Evolutionary conservation across 2,797 vertebrate species (phyloP).

Genomic region (Cryptoprocta ferox): DNA sequence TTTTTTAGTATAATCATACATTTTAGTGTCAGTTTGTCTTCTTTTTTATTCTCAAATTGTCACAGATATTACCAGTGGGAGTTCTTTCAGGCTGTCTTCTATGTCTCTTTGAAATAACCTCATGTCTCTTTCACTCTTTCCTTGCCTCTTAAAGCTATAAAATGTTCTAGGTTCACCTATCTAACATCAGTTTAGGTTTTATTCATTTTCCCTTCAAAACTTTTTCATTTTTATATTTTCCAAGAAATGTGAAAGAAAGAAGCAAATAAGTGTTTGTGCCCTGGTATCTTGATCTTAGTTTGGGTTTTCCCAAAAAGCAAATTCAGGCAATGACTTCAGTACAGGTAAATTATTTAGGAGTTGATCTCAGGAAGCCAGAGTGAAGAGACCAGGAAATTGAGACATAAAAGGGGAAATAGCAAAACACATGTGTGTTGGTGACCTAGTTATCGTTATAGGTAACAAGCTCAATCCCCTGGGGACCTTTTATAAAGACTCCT

Average conservation of each 20-base stretch:
- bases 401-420: neutral
- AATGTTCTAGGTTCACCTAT: neutral
- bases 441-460: neutral
- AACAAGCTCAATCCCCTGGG: neutral
- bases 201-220: neutral
- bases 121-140: neutral
- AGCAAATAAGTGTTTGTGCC: neutral
- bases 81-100: neutral
- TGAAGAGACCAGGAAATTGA: neutral
- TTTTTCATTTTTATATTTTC: neutral
- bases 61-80: neutral
- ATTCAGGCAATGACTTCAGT: neutral
- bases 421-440: neutral
- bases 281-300: neutral
- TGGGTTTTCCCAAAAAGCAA: constrained; percentile 42
- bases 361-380: neutral
- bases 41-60: neutral
- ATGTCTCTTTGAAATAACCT: neutral
- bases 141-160: neutral
- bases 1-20: neutral
- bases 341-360: neutral
- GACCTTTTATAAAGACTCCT: neutral
- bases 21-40: constrained; percentile 24
- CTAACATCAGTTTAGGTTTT: neutral
- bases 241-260: constrained; percentile 17